Base-by-base conservation (phyloP, 1,140 invertebrate genomes). In the Calycopis cecrops region DNA sequence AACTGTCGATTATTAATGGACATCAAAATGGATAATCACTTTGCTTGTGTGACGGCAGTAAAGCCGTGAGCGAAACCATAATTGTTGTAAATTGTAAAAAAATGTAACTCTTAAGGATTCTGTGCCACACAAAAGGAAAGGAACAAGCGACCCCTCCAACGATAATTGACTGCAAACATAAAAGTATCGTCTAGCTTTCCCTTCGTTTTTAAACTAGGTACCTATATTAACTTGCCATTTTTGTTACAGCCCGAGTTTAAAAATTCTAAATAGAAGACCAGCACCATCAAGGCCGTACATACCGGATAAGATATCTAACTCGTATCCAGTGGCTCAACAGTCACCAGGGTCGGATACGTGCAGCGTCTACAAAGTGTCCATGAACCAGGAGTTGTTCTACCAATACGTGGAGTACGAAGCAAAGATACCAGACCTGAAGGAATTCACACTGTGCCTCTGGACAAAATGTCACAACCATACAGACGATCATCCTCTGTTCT, bases 401-500 rank as follows among this genome's bases (percentile, higher is more conserved):
- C 92, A 93, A 79, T 90, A 91, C 14, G 71, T 95, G 16, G 91
- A 93, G 55, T 95, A 94, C 72, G 92, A 93, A 55, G 90, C 88
- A 12, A 69, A 89, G 14, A 61, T 96, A 7, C 93, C 94, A 0
- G 91, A 94, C 59, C 65, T 95, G 48, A 93, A 94, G 62, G 94
- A 95, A 73, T 95, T 95, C 68, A 95, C 94, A 0, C 81, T 95
- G 0, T 96, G 94, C 67, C 90, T 91, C 74, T 96, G 94, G 94
- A 92, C 90, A 55, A 94, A 94, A 63, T 95, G 94, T 59, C 90
- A 90, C 56, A 96, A 95, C 72, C 94, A 95, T 67, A 91, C 90
- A 10, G 92, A 91, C 48, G 94, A 96, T 69, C 94, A 96, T 88
- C 93, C 94, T 0, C 67, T 96, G 50, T 93, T 96, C 70, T 94